These are phyloP conservation scores for Clytia hemisphaerica DNA, from an alignment of 30 jellyfish, hydroid and myxozoan genomes.

Conservation along the genomic window DNA sequence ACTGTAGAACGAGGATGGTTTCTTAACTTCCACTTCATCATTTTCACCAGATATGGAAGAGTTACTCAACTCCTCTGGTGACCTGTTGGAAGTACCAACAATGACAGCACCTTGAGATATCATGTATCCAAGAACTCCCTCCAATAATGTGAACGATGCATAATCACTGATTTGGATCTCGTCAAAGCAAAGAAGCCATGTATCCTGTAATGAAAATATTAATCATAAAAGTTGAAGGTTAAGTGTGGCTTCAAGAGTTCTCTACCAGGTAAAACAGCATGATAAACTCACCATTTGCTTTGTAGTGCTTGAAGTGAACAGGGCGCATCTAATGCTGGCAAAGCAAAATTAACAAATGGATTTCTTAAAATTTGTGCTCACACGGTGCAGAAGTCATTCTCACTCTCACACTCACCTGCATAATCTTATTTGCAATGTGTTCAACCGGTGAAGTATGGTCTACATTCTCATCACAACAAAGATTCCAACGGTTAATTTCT, in stretches of 20 bases:
- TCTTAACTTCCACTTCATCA: not conserved
- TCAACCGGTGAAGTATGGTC: slow-evolving; percentile 46
- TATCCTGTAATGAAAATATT: slow-evolving; percentile 10
- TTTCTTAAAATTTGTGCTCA: no score
- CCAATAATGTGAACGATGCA: slow-evolving; percentile 51
- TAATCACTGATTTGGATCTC: slow-evolving; percentile 69
- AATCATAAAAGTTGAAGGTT: not conserved
- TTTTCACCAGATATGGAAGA: slow-evolving; percentile 43
- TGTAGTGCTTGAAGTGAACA: no score
- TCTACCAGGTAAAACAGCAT: not conserved
- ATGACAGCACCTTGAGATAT: slow-evolving; percentile 70
- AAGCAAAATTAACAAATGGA: no score
- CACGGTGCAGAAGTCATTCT: no score
- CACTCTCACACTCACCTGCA: slow-evolving; percentile 19
- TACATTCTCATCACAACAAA: slow-evolving; percentile 30
- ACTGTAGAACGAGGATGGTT: slow-evolving; percentile 45
- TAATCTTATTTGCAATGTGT: slow-evolving; percentile 49
- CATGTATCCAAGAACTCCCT: slow-evolving; percentile 49
- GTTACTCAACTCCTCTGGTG: slow-evolving; percentile 61
- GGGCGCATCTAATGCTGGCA: no score
- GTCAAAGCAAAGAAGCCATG: slow-evolving; percentile 77
- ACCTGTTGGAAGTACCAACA: slow-evolving; percentile 71
- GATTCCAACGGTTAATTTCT: slow-evolving; percentile 74
- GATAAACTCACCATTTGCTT: no score
- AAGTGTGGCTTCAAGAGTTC: not conserved